These are phyloP conservation scores for Pseudomyrmex flavicornis DNA, from an alignment of 1,140 invertebrate species.

Conservation along the genomic window DNA sequence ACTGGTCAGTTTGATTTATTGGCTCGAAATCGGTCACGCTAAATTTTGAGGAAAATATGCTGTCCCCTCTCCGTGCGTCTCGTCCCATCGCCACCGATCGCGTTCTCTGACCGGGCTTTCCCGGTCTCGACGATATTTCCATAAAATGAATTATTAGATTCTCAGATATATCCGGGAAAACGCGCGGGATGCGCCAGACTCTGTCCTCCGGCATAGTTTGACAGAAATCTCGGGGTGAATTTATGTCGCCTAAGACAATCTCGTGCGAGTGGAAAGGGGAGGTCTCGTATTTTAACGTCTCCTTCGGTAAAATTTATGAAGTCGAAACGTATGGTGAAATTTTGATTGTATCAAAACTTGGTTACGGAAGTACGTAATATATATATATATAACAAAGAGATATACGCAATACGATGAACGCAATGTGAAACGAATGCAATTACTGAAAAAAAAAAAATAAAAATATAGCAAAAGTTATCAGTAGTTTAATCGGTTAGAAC, in stretches of 20 bases:
- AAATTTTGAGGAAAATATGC: slow-evolving; percentile 84
- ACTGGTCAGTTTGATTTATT: slow-evolving; percentile 84
- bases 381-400: background rate
- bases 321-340: slow-evolving; percentile 50
- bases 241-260: slow-evolving; percentile 57
- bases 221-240: slow-evolving; percentile 58
- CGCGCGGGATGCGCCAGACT: slow-evolving; percentile 53
- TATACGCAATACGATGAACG: background rate
- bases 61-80: slow-evolving; percentile 61
- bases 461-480: background rate
- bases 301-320: slow-evolving; percentile 53
- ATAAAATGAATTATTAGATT: slow-evolving; percentile 85
- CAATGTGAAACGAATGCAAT: background rate
- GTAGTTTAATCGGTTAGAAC: background rate
- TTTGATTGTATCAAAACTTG: slow-evolving; percentile 42
- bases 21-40: slow-evolving; percentile 80
- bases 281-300: slow-evolving; percentile 58
- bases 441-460: background rate
- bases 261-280: slow-evolving; percentile 46
- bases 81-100: slow-evolving; percentile 21
- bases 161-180: slow-evolving; percentile 56
- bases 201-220: slow-evolving; percentile 55
- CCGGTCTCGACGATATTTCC: slow-evolving; percentile 76
- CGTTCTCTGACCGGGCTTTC: slow-evolving; percentile 24
- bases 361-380: background rate